Conservation (phyloP, 2,797 vertebrate species). For the Darevskia nairensis region DNA sequence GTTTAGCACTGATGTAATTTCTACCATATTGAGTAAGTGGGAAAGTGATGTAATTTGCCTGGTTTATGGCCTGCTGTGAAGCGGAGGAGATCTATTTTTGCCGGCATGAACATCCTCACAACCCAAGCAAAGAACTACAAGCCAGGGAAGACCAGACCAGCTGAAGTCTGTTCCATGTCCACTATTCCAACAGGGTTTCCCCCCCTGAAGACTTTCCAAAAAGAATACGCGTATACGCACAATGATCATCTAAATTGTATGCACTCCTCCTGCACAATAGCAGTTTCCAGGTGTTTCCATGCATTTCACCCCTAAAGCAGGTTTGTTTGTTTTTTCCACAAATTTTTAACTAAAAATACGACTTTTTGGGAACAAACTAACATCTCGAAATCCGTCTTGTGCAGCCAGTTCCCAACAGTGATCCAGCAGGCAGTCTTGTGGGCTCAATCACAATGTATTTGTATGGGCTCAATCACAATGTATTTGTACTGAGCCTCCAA, state of each 20-base stretch:
- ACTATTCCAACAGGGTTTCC: too few relatives aligned
- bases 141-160: background rate
- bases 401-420: conserved; percentile 98
- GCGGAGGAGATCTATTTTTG: background rate
- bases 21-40: conserved; percentile 6
- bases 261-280: too few relatives aligned
- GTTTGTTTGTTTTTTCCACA: too few relatives aligned
- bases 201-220: too few relatives aligned
- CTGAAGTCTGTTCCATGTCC: too few relatives aligned
- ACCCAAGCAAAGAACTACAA: too few relatives aligned
- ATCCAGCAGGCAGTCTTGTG: conserved; percentile 98
- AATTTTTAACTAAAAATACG: too few relatives aligned
- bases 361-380: too few relatives aligned
- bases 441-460: conserved; percentile 99
- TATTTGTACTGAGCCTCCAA: conserved; percentile 98
- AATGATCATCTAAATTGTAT: too few relatives aligned
- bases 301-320: too few relatives aligned
- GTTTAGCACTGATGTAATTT: conserved; percentile 15
- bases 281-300: too few relatives aligned
- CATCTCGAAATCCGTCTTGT: conserved; percentile 85
- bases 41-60: conserved; percentile 2
- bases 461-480: conserved; percentile 99
- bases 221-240: too few relatives aligned
- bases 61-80: background rate
- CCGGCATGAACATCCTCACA: background rate